A percentile compares a stretch with the other conserved stretches of the same genome.
These are phyloP conservation scores for Ardeotis arabs DNA, from an alignment of 2,113 vertebrate species.

Conservation along the genomic window DNA sequence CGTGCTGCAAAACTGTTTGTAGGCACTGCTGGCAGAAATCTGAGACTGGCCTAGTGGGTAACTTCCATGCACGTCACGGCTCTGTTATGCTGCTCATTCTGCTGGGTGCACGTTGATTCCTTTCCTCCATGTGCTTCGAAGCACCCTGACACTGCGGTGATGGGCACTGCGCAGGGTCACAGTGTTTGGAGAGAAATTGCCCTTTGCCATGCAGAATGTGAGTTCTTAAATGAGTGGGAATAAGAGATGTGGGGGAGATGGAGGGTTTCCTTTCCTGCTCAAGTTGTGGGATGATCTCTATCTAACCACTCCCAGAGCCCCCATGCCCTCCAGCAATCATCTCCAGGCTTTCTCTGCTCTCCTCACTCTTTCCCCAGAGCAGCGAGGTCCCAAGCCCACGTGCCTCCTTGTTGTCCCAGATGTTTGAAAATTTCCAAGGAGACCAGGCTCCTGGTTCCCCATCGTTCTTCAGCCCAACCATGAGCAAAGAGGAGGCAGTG, in stretches of 20 bases:
- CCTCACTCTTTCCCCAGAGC: accelerated
- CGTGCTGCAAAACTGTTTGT: accelerated
- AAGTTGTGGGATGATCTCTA: background rate
- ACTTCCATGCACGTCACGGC: accelerated
- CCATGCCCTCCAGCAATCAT: background rate
- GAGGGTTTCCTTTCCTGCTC: background rate
- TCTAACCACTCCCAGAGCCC: background rate
- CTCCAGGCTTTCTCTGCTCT: background rate
- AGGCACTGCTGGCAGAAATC: background rate
- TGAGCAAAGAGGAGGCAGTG: background rate
- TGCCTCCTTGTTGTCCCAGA: background rate
- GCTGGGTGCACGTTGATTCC: background rate
- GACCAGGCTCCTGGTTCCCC: background rate
- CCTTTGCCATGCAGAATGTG: background rate
- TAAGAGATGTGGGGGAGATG: background rate
- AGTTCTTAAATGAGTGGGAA: background rate
- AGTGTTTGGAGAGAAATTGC: background rate
- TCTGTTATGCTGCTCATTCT: accelerated
- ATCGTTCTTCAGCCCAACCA: background rate
- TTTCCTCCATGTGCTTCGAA: accelerated
- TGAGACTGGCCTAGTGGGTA: accelerated
- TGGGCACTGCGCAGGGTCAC: background rate
- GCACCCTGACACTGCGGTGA: accelerated
- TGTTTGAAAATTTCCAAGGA: background rate
- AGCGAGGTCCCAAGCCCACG: accelerated